Conservation (phyloP, 2,113 vertebrate genomes). For the Rostratula benghalensis region DNA sequence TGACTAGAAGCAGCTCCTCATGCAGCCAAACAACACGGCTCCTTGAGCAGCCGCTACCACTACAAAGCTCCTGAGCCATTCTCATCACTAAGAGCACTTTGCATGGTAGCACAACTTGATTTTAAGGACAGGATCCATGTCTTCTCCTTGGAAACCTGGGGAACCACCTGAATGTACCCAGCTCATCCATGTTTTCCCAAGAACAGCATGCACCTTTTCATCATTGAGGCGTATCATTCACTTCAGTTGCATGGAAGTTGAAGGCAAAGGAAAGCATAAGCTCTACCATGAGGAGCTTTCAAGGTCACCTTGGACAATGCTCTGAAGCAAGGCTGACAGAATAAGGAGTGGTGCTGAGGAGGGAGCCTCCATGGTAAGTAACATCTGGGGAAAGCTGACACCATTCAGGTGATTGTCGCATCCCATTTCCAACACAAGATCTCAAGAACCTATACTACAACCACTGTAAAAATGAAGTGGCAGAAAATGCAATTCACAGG, state of each 20-base stretch:
- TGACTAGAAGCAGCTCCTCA: neutral
- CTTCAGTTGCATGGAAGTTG: neutral
- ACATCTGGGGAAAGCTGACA: neutral
- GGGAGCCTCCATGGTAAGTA: neutral
- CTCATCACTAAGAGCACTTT: neutral
- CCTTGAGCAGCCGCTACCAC: neutral
- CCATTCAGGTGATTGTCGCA: neutral
- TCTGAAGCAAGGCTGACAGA: neutral
- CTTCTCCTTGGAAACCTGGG: neutral
- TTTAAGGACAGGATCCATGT: neutral
- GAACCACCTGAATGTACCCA: neutral
- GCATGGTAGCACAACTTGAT: neutral
- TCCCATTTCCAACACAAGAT: neutral
- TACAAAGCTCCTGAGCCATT: neutral
- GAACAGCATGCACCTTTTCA: neutral
- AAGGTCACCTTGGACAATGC: neutral
- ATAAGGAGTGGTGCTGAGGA: neutral
- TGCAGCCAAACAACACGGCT: neutral
- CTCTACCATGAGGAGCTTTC: neutral
- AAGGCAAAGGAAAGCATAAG: neutral
- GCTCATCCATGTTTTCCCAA: neutral
- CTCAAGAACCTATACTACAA: neutral
- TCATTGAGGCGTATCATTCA: fast-evolving
- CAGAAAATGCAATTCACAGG: neutral
- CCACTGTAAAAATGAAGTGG: neutral